phyloP scores from a whole-genome alignment of 2,888 invertebrate species.

The Drosophila borealis region DNA sequence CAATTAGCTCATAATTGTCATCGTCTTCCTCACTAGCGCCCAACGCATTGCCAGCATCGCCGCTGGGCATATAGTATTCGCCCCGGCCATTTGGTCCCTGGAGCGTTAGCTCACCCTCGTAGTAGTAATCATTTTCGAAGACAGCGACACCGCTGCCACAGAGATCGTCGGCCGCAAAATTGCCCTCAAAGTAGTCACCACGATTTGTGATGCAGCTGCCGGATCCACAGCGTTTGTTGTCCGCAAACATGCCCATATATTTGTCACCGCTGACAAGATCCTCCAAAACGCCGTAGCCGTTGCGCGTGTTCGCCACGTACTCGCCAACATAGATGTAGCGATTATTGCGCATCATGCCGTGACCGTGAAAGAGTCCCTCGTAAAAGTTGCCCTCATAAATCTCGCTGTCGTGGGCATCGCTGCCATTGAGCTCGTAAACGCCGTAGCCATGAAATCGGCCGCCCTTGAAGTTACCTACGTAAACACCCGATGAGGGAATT shows the following conservation, averaged over 20 bases:
- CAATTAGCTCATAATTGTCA: conserved; percentile 71
- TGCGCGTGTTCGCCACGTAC: conserved; percentile 91
- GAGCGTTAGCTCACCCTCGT: conserved; percentile 94
- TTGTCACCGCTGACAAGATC: conserved; percentile 94
- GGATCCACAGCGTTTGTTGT: conserved; percentile 92
- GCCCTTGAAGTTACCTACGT: conserved; percentile 89
- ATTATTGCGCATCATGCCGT: conserved; percentile 93
- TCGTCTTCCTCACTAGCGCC: conserved; percentile 54
- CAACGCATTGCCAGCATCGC: conserved; percentile 85
- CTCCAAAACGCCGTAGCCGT: conserved; percentile 96
- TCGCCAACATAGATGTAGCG: conserved; percentile 96
- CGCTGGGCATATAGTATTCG: conserved; percentile 91
- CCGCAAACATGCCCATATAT: conserved; percentile 95
- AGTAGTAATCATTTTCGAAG: conserved; percentile 94
- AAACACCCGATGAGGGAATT: conserved; percentile 86
- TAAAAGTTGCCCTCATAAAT: conserved; percentile 94
- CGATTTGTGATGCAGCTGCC: conserved; percentile 95
- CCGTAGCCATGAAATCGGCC: conserved; percentile 94
- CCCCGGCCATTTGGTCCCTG: conserved; percentile 93
- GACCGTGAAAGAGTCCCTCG: conserved; percentile 93
- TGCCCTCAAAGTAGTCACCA: conserved; percentile 96
- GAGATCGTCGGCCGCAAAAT: conserved; percentile 91
- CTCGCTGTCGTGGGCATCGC: conserved; percentile 89
- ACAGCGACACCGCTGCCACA: conserved; percentile 95
- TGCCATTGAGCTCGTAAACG: conserved; percentile 88